phyloP scores from a whole-genome alignment of 2,888 invertebrate genomes.

The Conistra vaccinii region DNA sequence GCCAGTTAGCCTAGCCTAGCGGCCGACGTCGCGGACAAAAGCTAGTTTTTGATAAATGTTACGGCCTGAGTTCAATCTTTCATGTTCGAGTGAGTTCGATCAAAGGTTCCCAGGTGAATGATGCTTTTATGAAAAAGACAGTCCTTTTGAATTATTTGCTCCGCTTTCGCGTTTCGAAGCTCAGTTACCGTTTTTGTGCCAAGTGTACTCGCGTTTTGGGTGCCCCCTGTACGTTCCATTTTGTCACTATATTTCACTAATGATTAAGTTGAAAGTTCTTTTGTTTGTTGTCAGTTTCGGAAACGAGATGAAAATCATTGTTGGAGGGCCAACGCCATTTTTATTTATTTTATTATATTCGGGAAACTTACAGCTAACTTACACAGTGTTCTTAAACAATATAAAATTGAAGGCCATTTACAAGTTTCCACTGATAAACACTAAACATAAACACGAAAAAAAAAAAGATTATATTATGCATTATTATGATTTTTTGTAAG shows the following conservation, averaged over 20 bases:
- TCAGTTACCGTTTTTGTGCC: conserved; percentile 54
- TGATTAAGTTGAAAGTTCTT: not conserved
- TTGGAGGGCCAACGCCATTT: not conserved
- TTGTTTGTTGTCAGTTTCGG: not conserved
- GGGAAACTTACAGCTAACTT: no score
- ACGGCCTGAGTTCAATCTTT: conserved; percentile 72
- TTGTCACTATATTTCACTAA: conserved; percentile 14
- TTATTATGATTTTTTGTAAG: not conserved
- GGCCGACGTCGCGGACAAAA: conserved; percentile 46
- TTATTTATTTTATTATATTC: no score
- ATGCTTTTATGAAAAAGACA: conserved; percentile 71
- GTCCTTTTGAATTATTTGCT: conserved; percentile 75
- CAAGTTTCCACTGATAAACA: no score
- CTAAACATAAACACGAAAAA: no score
- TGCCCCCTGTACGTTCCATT: not conserved
- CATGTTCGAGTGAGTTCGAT: conserved; percentile 71
- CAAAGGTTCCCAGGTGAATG: conserved; percentile 66
- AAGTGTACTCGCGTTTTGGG: conserved; percentile 25
- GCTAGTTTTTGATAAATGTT: conserved; percentile 61
- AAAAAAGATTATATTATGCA: not conserved
- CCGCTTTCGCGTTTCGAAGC: conserved; percentile 59
- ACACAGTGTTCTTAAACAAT: no score
- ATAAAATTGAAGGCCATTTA: no score
- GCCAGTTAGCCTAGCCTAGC: conserved; percentile 26
- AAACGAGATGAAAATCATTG: not conserved